Evolutionary conservation across 2,888 invertebrate species (phyloP), one percentile per base, ranked within the genome.

Genomic region (Anoplius nigerrimus): DNA sequence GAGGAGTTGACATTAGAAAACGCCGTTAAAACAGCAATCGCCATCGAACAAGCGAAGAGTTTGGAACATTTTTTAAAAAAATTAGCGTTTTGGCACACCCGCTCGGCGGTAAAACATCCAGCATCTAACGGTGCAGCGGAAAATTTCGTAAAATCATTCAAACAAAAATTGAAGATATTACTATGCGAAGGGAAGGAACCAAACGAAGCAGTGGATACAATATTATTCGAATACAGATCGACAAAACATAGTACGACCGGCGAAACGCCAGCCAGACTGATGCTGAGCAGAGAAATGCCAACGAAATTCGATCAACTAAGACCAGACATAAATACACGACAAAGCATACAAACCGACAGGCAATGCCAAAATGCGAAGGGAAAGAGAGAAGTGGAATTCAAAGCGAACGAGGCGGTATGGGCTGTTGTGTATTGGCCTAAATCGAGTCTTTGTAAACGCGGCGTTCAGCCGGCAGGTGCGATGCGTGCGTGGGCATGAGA

Each of bases 101-200:
- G 55, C 13, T 69, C 73, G 4, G 58, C 75, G 53, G 69, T 69
- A n/a, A 67, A 76, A n/a, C n/a, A n/a, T n/a, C n/a, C n/a, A n/a
- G n/a, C n/a, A n/a, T n/a, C n/a, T n/a, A n/a, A n/a, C n/a, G n/a
- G n/a, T n/a, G n/a, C n/a, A n/a, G n/a, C n/a, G n/a, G n/a, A n/a
- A n/a, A n/a, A n/a, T n/a, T n/a, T n/a, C n/a, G n/a, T n/a, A n/a
- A n/a, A n/a, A n/a, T n/a, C n/a, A n/a, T n/a, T n/a, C n/a, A n/a
- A n/a, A 66, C 66, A 53, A 13, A 42, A 42, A 42, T 8, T 42
- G 42, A 42, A 42, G 13, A 13, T 13, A 42, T 8, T 42, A 13
- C 13, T 42, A 42, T 8, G 13, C 8, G 42, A 42, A 13, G 42
- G 42, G 42, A n/a, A n/a, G n/a, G n/a, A n/a, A n/a, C n/a, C n/a